Evolutionary conservation across 2,888 invertebrate species (phyloP).

Genomic region (Penaeus monodon): DNA sequence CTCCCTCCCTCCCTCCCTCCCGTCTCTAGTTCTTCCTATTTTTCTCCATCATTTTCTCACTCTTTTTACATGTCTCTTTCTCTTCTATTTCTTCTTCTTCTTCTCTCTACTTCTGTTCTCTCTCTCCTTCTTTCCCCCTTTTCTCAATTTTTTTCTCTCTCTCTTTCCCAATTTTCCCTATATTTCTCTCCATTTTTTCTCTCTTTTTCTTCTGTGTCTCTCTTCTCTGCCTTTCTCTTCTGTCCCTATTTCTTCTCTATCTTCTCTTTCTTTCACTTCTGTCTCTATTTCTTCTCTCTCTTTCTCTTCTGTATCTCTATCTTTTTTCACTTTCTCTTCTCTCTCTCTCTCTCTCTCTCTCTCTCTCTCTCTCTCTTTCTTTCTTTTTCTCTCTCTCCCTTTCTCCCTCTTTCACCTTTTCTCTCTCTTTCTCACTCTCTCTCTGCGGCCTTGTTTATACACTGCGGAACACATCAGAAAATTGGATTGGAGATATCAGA

Average conservation of each 20-base stretch:
- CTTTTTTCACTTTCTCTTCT: slow-evolving; percentile 26
- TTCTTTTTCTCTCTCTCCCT: slow-evolving; percentile 18
- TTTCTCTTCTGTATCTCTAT: not conserved
- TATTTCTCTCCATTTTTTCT: not conserved
- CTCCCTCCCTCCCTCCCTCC: not conserved
- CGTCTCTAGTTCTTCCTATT: not conserved
- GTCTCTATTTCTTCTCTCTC: too few relatives aligned
- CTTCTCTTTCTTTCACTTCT: too few relatives aligned
- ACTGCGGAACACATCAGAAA: too few relatives aligned
- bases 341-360: slow-evolving; percentile 2
- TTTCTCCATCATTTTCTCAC: not conserved
- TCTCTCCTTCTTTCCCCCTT: not conserved
- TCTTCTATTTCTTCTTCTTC: not conserved
- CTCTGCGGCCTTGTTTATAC: too few relatives aligned
- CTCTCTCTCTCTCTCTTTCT: slow-evolving; percentile 32
- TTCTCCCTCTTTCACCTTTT: slow-evolving; percentile 13
- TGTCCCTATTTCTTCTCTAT: not conserved
- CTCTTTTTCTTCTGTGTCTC: not conserved
- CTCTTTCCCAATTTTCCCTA: too few relatives aligned
- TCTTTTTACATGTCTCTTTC: not conserved
- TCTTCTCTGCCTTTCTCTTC: too few relatives aligned
- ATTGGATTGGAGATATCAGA: too few relatives aligned
- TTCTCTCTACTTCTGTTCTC: too few relatives aligned
- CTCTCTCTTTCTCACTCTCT: not conserved
- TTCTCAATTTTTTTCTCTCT: slow-evolving; percentile 15